A percentile compares a stretch with the other conserved stretches of the same genome.
phyloP scores from a whole-genome alignment of 2,888 invertebrate species.

The Phyllotreta striolata region DNA sequence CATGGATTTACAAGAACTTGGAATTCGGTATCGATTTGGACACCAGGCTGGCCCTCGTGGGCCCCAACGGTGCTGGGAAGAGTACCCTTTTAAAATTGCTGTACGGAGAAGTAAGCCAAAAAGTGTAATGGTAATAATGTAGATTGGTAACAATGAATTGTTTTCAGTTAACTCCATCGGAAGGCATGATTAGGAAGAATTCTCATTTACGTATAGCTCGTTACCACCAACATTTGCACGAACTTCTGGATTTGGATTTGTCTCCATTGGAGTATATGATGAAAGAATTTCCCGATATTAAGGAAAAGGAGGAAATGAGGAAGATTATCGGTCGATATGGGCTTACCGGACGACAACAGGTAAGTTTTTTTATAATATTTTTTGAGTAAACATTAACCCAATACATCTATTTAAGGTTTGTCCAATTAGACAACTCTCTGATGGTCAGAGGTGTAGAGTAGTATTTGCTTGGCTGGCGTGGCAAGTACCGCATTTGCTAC shows the following conservation, averaged over 20 bases:
- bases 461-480: conserved; percentile 99
- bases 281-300: conserved; percentile 94
- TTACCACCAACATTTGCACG: conserved; percentile 98
- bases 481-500: conserved; percentile 93
- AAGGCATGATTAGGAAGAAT: conserved; percentile 98
- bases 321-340: conserved; percentile 99
- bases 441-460: conserved; percentile 97
- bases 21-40: conserved; percentile 99
- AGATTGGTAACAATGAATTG: conserved; percentile 27
- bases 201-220: conserved; percentile 97
- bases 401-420: conserved; percentile 70
- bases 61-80: conserved; percentile 99
- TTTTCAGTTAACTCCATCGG: conserved; percentile 83
- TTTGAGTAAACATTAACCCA: background rate
- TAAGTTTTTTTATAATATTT: conserved; percentile 54
- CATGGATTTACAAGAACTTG: conserved; percentile 94
- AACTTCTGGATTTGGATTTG: conserved; percentile 91
- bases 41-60: conserved; percentile 92
- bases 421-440: conserved; percentile 93
- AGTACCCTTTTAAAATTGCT: conserved; percentile 95
- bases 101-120: conserved; percentile 83
- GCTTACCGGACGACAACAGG: conserved; percentile 95
- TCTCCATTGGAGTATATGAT: conserved; percentile 99
- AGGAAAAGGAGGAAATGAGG: conserved; percentile 98
- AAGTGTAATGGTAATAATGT: conserved; percentile 11